phyloP scores from a whole-genome alignment of 2,113 vertebrate species.

The Dromas ardeola region DNA sequence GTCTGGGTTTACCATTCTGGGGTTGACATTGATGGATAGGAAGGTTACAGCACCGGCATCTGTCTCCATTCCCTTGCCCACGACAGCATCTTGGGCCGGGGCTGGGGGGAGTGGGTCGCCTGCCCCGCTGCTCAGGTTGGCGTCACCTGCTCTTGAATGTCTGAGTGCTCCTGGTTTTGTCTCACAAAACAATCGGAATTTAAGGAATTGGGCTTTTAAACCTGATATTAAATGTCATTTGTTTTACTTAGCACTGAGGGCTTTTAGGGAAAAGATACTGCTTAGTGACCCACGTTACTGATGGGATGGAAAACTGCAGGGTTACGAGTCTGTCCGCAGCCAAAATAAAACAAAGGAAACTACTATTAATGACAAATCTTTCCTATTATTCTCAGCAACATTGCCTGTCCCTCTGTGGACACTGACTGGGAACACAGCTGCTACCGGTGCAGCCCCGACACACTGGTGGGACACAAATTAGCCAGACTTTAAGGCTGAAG shows the following conservation, averaged over 20 bases:
- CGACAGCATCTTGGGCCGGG: not conserved
- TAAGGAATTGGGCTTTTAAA: not conserved
- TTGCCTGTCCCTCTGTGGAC: not conserved
- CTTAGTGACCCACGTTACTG: not conserved
- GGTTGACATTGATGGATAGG: constrained; percentile 70
- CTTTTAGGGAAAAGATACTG: not conserved
- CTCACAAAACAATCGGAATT: constrained; percentile 6
- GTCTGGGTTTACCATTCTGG: not conserved
- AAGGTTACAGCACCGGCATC: constrained; percentile 51
- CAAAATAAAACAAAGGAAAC: constrained; percentile 11
- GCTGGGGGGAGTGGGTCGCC: constrained; percentile 19
- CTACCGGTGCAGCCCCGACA: not conserved
- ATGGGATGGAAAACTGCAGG: not conserved
- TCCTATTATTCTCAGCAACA: not conserved
- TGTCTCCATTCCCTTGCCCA: constrained; percentile 61
- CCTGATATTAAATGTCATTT: not conserved
- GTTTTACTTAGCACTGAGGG: not conserved
- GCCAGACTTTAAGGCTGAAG: not conserved
- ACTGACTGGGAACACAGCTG: not conserved
- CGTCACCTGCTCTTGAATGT: constrained; percentile 56
- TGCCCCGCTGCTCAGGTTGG: constrained; percentile 46
- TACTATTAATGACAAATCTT: not conserved
- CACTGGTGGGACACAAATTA: not conserved
- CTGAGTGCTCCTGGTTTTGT: not conserved
- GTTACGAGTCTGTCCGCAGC: not conserved